A percentile compares a stretch with the other conserved stretches of the same genome.
Conservation (phyloP, 1,140 invertebrate species). For the Formica selysi region DNA sequence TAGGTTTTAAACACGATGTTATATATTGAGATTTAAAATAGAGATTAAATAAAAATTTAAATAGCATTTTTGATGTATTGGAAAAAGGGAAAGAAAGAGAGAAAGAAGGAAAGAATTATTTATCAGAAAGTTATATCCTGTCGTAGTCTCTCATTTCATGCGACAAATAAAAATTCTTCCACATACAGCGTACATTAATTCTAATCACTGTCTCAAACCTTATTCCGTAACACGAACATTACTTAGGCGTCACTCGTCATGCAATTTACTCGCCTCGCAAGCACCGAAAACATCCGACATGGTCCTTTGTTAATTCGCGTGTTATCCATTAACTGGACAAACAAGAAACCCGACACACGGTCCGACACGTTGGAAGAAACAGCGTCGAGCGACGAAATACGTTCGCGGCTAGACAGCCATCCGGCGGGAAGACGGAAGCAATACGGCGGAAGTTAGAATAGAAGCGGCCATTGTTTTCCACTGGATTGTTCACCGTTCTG, state of each 20-base stretch:
- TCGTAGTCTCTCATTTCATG: background rate
- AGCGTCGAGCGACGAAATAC: conserved; percentile 36
- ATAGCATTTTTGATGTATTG: background rate
- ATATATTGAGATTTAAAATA: background rate
- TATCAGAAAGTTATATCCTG: background rate
- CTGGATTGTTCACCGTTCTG: conserved; percentile 66
- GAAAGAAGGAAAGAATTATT: background rate
- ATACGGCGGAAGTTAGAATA: conserved; percentile 51
- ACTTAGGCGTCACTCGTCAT: conserved; percentile 18
- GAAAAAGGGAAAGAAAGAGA: background rate
- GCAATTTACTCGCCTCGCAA: conserved; percentile 39
- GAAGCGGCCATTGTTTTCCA: conserved; percentile 73
- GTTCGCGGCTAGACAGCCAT: conserved; percentile 48
- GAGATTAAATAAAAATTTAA: background rate
- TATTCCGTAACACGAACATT: conserved; percentile 17
- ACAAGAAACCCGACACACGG: conserved; percentile 49
- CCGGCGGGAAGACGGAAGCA: conserved; percentile 32
- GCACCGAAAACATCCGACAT: conserved; percentile 49
- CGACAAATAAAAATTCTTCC: background rate
- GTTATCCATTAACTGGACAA: conserved; percentile 64
- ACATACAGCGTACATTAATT: background rate
- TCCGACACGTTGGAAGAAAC: conserved; percentile 56
- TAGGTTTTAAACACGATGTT: background rate
- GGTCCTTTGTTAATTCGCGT: conserved; percentile 59
- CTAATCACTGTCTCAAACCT: background rate